A percentile compares a stretch with the other conserved stretches of the same genome.
These are phyloP conservation scores for Bufo bufo DNA, from an alignment of 2,113 vertebrate genomes.

Conservation along the genomic window DNA sequence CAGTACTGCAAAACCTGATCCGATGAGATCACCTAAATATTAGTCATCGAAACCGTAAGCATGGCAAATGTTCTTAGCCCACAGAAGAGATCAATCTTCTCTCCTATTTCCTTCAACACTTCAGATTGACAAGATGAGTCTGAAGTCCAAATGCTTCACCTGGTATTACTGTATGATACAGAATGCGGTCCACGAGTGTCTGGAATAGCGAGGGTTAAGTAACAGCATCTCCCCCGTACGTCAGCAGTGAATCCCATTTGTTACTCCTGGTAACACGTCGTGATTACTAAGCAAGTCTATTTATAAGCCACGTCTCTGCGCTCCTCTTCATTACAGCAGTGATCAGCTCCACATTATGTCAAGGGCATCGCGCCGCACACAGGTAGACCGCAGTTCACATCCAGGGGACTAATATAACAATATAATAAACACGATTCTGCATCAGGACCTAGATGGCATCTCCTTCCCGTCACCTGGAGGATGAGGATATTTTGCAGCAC, in stretches of 20 bases:
- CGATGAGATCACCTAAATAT: neutral
- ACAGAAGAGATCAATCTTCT: no score
- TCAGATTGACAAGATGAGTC: no score
- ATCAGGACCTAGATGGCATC: neutral
- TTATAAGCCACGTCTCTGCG: conserved; percentile 17
- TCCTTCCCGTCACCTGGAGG: neutral
- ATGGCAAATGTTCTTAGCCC: no score
- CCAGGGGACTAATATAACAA: neutral
- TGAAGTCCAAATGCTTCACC: neutral
- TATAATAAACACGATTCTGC: neutral
- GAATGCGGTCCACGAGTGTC: neutral
- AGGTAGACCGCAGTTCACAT: conserved; percentile 19
- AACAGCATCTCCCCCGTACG: conserved; percentile 29
- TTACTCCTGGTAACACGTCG: conserved; percentile 47
- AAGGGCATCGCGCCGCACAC: conserved; percentile 20
- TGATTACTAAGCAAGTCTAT: conserved; percentile 59
- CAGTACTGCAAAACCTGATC: neutral
- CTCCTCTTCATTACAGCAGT: conserved; percentile 25
- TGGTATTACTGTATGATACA: neutral
- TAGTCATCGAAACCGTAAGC: no score
- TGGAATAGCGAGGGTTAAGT: conserved; percentile 31
- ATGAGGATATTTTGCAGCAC: neutral
- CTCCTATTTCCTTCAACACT: no score
- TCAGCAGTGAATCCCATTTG: conserved; percentile 47
- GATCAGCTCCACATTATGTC: conserved; percentile 39